phyloP scores from a whole-genome alignment of 2,113 vertebrate genomes.

The Cichladusa arquata region DNA sequence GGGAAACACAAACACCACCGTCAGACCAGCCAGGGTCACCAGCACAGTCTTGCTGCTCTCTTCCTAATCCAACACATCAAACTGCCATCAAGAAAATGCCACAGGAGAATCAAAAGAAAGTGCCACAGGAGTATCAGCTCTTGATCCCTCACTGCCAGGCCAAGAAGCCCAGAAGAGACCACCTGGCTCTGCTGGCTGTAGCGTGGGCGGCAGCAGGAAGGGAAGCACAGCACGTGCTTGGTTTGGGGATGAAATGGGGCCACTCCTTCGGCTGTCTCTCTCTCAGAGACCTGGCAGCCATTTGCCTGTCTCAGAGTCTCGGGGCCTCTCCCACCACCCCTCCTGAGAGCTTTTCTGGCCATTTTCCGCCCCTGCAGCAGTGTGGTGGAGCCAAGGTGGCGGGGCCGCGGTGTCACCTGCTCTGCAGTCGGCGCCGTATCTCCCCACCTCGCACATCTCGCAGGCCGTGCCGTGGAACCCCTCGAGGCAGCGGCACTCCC shows the following conservation, averaged over 20 bases:
- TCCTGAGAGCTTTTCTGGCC: neutral
- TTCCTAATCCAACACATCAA: neutral
- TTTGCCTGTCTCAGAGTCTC: neutral
- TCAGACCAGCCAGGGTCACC: neutral
- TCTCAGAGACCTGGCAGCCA: neutral
- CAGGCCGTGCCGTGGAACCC: slow-evolving; percentile 94
- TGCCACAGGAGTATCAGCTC: neutral
- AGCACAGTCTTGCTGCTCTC: neutral
- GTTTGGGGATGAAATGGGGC: neutral
- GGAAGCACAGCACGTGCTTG: neutral
- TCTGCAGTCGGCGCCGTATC: slow-evolving; percentile 84
- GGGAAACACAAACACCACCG: neutral
- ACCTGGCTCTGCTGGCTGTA: neutral
- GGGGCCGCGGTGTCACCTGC: slow-evolving; percentile 63
- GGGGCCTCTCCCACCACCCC: neutral
- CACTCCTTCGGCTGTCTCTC: neutral
- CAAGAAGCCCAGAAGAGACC: neutral
- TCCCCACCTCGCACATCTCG: slow-evolving; percentile 91
- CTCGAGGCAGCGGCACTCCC: slow-evolving; percentile 90
- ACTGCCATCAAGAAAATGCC: neutral
- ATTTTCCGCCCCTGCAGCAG: neutral
- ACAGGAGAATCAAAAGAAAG: neutral
- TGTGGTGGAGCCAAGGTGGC: neutral
- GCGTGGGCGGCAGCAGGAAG: neutral
- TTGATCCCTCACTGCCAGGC: neutral